Conservation (phyloP, 2,113 vertebrate genomes). For the Dinomys branickii region DNA sequence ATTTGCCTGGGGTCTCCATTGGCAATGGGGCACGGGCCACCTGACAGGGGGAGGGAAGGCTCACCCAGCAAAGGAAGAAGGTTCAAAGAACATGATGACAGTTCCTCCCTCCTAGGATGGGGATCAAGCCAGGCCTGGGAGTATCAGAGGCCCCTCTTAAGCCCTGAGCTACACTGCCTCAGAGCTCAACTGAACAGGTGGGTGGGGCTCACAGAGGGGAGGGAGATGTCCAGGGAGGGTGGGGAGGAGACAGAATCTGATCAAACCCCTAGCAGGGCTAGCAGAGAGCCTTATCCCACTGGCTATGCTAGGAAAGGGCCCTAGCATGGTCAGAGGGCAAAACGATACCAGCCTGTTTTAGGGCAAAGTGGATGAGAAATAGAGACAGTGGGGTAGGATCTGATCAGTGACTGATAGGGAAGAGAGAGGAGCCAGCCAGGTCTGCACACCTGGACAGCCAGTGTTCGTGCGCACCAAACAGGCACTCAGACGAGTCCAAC, state of each 20-base stretch:
- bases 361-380: neutral
- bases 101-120: neutral
- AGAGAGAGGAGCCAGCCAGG: neutral
- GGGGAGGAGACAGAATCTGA: neutral
- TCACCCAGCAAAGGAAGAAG: neutral
- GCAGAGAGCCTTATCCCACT: neutral
- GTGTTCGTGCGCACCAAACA: too few species aligned
- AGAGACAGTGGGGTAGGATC: neutral
- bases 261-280: neutral
- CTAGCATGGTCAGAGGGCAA: neutral
- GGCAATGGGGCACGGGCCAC: neutral
- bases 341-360: neutral
- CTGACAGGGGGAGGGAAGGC: neutral
- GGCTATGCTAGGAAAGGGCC: neutral
- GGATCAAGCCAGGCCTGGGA: neutral
- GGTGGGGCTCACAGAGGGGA: neutral
- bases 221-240: too few species aligned
- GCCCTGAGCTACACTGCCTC: rapidly evolving
- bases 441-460: neutral
- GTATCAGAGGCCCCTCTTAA: too few species aligned
- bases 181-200: neutral
- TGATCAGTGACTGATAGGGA: neutral
- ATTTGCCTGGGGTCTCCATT: neutral
- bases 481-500: neutral
- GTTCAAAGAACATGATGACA: neutral